phyloP scores from a whole-genome alignment of 2,888 invertebrate species.

The Cephus runcator region DNA sequence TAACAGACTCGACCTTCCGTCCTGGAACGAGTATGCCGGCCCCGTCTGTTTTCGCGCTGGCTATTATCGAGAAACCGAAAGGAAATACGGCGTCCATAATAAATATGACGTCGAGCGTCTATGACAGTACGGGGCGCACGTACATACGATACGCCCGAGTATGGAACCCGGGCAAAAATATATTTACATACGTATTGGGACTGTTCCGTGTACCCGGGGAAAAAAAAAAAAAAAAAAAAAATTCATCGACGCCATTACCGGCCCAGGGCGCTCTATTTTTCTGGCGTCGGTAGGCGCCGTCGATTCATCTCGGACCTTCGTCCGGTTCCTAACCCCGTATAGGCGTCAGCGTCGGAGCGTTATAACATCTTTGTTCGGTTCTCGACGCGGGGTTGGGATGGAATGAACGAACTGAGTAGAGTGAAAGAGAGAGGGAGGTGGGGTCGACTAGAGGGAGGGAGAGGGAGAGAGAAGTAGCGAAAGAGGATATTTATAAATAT shows the following conservation, averaged over 20 bases:
- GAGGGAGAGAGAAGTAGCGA: constrained; percentile 12
- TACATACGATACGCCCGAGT: background rate
- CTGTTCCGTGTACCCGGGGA: background rate
- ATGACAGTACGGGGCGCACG: background rate
- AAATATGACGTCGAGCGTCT: background rate
- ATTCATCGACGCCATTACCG: background rate
- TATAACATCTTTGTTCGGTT: constrained; percentile 5
- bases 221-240: background rate
- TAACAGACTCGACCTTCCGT: background rate
- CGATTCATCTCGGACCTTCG: constrained; percentile 4
- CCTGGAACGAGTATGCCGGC: background rate
- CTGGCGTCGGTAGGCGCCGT: background rate
- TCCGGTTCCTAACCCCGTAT: constrained; percentile 3
- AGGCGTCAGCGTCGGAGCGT: constrained; percentile 6
- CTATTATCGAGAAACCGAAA: background rate
- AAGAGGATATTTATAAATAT: constrained; percentile 58
- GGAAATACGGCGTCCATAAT: background rate
- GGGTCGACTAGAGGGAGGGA: constrained; percentile 1
- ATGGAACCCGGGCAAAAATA: background rate
- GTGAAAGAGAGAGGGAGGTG: constrained; percentile 8
- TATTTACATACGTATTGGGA: fast-evolving
- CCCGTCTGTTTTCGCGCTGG: background rate
- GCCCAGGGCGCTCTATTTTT: background rate
- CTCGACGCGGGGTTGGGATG: background rate
- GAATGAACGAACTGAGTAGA: background rate